Conservation (phyloP, 2,113 vertebrate genomes). For the Poeciliopsis turrubarensis region DNA sequence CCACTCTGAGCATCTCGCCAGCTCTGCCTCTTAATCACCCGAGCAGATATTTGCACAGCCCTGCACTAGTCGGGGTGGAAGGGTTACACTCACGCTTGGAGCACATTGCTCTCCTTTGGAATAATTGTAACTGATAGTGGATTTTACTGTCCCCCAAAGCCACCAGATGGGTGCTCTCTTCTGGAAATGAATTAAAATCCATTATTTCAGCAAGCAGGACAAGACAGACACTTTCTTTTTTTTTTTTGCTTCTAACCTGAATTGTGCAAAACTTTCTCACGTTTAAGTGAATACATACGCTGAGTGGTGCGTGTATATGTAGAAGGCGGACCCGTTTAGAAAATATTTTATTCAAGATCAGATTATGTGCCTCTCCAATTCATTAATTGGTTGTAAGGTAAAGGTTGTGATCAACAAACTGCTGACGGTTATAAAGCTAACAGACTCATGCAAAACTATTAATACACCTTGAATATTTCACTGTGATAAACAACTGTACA, state of each 20-base stretch:
- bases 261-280: background rate
- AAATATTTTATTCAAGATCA: background rate
- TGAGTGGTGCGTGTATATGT: background rate
- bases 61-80: constrained; percentile 27
- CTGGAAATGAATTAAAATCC: constrained; percentile 74
- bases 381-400: background rate
- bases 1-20: constrained; percentile 19
- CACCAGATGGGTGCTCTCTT: constrained; percentile 70
- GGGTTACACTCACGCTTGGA: constrained; percentile 46
- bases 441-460: no score
- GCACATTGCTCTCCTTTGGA: constrained; percentile 35
- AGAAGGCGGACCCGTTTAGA: background rate
- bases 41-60: constrained; percentile 22
- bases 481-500: no score
- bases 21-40: constrained; percentile 26
- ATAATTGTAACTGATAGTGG: constrained; percentile 74
- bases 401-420: background rate
- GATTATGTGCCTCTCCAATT: background rate
- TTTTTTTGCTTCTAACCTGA: constrained; percentile 16
- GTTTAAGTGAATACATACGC: background rate
- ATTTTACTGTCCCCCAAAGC: constrained; percentile 66
- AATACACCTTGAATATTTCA: no score
- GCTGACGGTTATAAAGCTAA: background rate
- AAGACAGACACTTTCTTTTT: constrained; percentile 21
- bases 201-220: constrained; percentile 63